Conservation (phyloP, 2,797 vertebrate genomes). For the Cuniculus paca region DNA sequence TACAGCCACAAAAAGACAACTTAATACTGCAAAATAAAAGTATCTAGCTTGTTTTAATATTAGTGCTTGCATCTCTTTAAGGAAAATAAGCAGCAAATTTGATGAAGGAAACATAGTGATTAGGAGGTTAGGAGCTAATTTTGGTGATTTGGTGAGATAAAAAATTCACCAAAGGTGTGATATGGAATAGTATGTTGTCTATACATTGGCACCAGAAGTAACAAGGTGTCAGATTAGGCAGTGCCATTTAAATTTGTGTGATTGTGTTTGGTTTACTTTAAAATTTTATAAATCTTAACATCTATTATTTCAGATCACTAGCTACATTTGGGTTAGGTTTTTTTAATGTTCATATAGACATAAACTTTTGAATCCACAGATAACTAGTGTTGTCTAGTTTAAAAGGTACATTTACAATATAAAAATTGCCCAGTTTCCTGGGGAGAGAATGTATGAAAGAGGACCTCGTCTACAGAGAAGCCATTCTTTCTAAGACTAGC, state of each 20-base stretch:
- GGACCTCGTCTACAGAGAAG: neutral
- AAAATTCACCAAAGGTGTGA: conserved; percentile 16
- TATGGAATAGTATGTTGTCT: neutral
- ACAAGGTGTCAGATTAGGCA: neutral
- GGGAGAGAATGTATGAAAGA: conserved; percentile 5
- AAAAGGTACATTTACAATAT: conserved; percentile 1
- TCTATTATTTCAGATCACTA: conserved; percentile 43
- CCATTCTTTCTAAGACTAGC: conserved; percentile 22
- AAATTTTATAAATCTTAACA: conserved; percentile 3
- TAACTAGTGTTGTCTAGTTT: neutral
- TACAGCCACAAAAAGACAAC: conserved; percentile 65
- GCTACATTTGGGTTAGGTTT: neutral
- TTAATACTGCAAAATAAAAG: conserved; percentile 54
- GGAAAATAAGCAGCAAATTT: conserved; percentile 58
- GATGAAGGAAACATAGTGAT: neutral
- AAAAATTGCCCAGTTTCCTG: conserved; percentile 36
- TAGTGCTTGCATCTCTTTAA: conserved; percentile 69
- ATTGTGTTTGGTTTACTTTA: neutral
- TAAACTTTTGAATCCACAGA: conserved; percentile 4
- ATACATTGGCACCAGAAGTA: neutral
- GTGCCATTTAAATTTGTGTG: neutral
- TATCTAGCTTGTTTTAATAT: conserved; percentile 60
- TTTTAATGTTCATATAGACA: neutral
- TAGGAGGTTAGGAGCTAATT: conserved; percentile 29
- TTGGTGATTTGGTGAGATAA: neutral